Evolutionary conservation across 2,113 vertebrate species (phyloP).

Genomic region (Tachysurus fulvidraco): DNA sequence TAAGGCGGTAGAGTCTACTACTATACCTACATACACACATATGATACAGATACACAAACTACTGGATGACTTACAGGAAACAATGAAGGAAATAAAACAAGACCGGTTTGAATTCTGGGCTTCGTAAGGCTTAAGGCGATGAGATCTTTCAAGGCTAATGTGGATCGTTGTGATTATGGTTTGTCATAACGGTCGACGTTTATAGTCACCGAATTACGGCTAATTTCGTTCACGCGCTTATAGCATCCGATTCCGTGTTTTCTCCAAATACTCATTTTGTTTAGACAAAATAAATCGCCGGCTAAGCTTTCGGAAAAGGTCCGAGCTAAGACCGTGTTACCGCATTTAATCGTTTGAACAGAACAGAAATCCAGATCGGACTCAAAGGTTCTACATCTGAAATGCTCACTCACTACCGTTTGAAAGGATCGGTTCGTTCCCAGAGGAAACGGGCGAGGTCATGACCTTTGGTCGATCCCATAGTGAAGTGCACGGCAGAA

Average conservation of each 20-base stretch:
- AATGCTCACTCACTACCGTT: background rate
- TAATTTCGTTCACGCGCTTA: background rate
- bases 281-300: too few species aligned
- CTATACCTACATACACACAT: background rate
- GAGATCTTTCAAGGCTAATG: background rate
- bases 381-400: background rate
- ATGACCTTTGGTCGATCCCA: slow-evolving; percentile 10
- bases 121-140: background rate
- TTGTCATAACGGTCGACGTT: background rate
- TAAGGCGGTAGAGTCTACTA: background rate
- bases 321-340: background rate
- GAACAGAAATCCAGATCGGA: background rate
- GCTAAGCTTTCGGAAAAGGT: too few species aligned
- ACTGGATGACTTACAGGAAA: background rate
- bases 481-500: background rate
- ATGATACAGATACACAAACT: background rate
- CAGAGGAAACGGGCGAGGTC: background rate
- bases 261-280: background rate
- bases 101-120: background rate
- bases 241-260: background rate
- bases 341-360: background rate
- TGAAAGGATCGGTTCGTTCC: background rate
- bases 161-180: background rate
- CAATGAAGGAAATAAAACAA: background rate
- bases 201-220: background rate